Evolutionary conservation across 2,797 vertebrate genomes (phyloP), one percentile per base, ranked within the genome.

Genomic region (Clarias platycephalus): DNA sequence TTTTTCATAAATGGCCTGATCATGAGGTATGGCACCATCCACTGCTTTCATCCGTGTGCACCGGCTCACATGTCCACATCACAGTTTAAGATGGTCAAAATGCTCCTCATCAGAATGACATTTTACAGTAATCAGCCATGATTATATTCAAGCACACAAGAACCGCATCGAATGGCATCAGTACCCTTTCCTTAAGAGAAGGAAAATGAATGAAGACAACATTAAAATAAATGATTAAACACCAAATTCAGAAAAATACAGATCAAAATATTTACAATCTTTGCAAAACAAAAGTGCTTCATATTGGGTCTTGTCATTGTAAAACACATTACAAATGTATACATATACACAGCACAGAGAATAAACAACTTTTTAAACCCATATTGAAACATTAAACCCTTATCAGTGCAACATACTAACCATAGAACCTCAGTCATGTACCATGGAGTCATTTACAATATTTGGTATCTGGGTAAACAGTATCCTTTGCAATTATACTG

Each of bases 241-340:
- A 91, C 89, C 93, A 88, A 92, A 93, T 93, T 93, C 87, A 92
- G 91, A 93, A 91, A 92, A 91, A 86, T 20, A 91, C 92, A 92
- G 89, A 90, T 89, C 53, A 92, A 86, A 89, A 92, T 92, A 93
- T 94, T 91, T 94, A 93, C 91, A 92, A 86, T 92, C 85, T 90
- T 91, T 89, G 88, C 89, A 90, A 87, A 80, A 83, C 55, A 60
- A 93, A 91, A 78, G 95, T 96, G 95, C 94, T 94, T 93, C 89
- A 91, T 92, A 92, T 91, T 34, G 84, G 83, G 86, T 90, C 83
- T 90, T 85, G 53, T 87, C 85, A 90, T 90, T 87, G 88, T 81
- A 70, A 87, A 90, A 90, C 89, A 92, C 37, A 82, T 40, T 89
- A 79, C 53, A 58, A 68, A 83, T 79, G 67, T 86, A 57, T 64